Evolutionary conservation across 2,113 vertebrate species (phyloP).

Genomic region (Ranitomeya imitator): DNA sequence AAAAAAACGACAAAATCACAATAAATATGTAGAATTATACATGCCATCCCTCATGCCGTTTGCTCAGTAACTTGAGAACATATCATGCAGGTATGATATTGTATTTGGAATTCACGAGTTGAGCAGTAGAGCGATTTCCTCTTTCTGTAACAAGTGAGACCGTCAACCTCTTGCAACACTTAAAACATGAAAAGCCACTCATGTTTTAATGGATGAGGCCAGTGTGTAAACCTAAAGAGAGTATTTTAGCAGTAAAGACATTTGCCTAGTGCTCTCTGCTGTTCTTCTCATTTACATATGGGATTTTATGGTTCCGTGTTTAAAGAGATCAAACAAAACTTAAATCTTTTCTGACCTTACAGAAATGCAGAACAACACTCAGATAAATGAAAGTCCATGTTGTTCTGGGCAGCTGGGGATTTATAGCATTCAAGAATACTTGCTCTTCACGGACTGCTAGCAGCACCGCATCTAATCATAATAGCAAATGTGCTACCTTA

Average conservation of each 20-base stretch:
- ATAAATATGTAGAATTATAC: not conserved
- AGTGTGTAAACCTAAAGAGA: not conserved
- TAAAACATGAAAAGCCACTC: not conserved
- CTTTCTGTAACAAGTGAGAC: not conserved
- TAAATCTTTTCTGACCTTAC: conserved; percentile 56
- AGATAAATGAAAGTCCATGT: conserved; percentile 58
- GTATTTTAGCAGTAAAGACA: not conserved
- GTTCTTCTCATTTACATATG: conserved; percentile 53
- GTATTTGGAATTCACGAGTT: not conserved
- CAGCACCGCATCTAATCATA: conserved; percentile 63
- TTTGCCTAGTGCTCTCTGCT: not conserved
- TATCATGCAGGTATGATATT: not conserved
- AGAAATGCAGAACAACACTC: conserved; percentile 59
- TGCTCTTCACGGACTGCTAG: conserved; percentile 59
- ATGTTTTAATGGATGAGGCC: not conserved
- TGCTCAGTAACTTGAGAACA: not conserved
- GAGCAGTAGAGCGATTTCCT: not conserved
- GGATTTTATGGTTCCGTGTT: conserved; percentile 49
- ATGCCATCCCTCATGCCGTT: not conserved
- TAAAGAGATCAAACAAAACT: conserved; percentile 43
- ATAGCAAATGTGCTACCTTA: conserved; percentile 59
- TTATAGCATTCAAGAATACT: conserved; percentile 63
- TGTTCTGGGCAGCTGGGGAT: conserved; percentile 62
- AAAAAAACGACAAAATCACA: not conserved
- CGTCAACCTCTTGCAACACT: not conserved